A percentile compares a stretch with the other conserved stretches of the same genome.
phyloP scores from a whole-genome alignment of 1,140 invertebrate species.

The Dendroctonus valens region DNA sequence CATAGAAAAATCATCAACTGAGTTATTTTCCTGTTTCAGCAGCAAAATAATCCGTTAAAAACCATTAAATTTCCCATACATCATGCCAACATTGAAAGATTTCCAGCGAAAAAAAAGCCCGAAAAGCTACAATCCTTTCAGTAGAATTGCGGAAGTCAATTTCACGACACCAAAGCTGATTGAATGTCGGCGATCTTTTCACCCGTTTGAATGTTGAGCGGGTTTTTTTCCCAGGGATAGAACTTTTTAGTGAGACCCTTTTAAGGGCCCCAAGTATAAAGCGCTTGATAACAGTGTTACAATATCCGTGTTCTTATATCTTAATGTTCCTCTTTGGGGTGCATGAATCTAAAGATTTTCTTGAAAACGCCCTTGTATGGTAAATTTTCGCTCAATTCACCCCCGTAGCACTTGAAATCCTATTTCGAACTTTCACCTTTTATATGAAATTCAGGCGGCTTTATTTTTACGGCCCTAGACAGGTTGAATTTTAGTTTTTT shows the following conservation, averaged over 20 bases:
- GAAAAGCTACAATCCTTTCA: not conserved
- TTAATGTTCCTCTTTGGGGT: too few species aligned
- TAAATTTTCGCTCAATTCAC: too few species aligned
- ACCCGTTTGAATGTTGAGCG: slow-evolving; percentile 1
- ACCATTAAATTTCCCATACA: not conserved
- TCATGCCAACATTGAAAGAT: not conserved
- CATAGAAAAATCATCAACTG: too few species aligned
- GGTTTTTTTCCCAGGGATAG: slow-evolving; percentile 1
- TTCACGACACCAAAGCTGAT: slow-evolving; percentile 3
- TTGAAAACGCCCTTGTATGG: too few species aligned
- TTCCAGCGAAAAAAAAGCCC: not conserved
- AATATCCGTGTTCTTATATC: too few species aligned
- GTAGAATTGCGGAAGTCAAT: not conserved
- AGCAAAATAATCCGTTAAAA: not conserved
- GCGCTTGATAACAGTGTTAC: too few species aligned
- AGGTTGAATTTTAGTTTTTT: too few species aligned
- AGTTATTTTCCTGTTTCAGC: not conserved
- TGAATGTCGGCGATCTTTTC: slow-evolving; percentile 13
- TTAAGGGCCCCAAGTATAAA: not conserved
- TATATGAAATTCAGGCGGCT: too few species aligned
- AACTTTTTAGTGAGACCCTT: slow-evolving; percentile 2
- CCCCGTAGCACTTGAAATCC: too few species aligned
- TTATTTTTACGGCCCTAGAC: too few species aligned
- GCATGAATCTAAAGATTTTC: too few species aligned
- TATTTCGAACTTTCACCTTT: too few species aligned